Evolutionary conservation across 2,797 vertebrate genomes (phyloP), one percentile per base, ranked within the genome.

Genomic region (Columba guinea): DNA sequence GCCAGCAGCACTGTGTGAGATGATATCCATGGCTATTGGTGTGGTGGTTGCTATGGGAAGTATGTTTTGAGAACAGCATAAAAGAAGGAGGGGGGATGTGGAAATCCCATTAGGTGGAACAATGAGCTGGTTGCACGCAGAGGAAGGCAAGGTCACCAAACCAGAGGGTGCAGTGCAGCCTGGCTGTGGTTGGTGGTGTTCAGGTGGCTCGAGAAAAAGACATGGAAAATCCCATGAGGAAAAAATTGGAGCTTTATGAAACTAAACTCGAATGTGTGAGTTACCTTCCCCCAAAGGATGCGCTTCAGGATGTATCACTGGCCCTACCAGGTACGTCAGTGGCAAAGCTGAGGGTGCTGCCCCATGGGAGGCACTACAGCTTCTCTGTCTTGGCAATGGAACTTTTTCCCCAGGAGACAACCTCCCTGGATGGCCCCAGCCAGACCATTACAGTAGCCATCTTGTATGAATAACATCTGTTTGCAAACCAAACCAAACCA

Each of bases 41-140:
- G 83, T n/a, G 59, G 64, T 76, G 64, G 94, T 89, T 96, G 84
- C 93, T 89, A 82, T 79, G 89, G 89, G 88, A 80, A 92, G 80
- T 60, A 30, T 55, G 49, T 84, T 89, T 78, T 65, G 41, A 86
- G 89, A 87, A 51, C 28, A 71, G 65, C 35, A 44, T 34, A 70
- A 48, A 82, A 80, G 58, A 30, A 14, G 7, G 5, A 1, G 17
- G 2, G 4, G 4, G 11, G 9, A 7, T 4, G 9, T 14, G 37
- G 27, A 48, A 71, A 63, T 79, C 53, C 69, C 52, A 22, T 79
- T 68, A 82, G 41, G 75, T 78, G 46, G 53, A 73, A 77, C 20
- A 5, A 14, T 53, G 53, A 87, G 44, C 51, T 84, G 13, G 34
- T 39, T 84, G 27, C 49, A 39, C 0, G 5, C 26, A 27, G 46